phyloP scores from a whole-genome alignment of 2,888 invertebrate species.

The Seladonia tumulorum region DNA sequence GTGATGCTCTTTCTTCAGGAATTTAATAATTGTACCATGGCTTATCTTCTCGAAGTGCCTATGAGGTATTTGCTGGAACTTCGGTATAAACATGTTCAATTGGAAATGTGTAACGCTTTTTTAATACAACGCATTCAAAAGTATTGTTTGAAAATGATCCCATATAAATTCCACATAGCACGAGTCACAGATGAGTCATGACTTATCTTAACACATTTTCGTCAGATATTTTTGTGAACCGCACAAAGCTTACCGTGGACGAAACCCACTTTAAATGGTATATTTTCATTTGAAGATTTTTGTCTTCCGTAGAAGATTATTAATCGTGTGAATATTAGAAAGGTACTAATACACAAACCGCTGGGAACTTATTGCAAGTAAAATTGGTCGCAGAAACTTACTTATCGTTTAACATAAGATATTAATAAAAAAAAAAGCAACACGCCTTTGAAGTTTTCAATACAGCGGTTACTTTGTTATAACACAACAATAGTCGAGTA shows the following conservation, averaged over 20 bases:
- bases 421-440: no score
- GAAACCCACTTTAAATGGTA: neutral
- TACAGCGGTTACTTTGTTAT: no score
- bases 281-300: neutral
- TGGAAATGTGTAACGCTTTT: neutral
- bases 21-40: neutral
- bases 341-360: no score
- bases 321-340: neutral
- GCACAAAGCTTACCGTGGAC: neutral
- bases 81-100: neutral
- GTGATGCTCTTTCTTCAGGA: neutral
- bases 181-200: constrained; percentile 2
- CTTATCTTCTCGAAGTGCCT: neutral
- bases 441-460: no score
- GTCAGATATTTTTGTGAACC: neutral
- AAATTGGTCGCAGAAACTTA: no score
- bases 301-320: neutral
- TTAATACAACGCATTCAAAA: neutral
- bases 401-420: no score
- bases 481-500: no score
- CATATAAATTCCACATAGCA: neutral
- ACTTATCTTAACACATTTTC: constrained; percentile 6
- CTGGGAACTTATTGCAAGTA: no score
- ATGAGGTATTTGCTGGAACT: neutral
- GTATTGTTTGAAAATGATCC: neutral